Evolutionary conservation across 53 echinoderm and acorn worm genomes (phyloP), one percentile per base, ranked within the genome.

Genomic region (Patiria pectinifera): DNA sequence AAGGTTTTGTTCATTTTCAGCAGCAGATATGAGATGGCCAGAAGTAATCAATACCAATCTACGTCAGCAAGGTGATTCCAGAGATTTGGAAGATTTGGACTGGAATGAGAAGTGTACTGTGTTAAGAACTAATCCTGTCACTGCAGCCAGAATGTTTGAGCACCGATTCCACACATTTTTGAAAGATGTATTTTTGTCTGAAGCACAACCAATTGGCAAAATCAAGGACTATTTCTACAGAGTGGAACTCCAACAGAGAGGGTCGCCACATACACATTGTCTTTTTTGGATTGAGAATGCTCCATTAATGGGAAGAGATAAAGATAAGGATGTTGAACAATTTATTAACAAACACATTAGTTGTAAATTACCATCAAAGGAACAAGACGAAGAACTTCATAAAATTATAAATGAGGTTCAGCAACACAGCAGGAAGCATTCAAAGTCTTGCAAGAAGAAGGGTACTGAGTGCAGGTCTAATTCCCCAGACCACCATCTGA

Each of bases 111-210:
- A 96, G 75, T 94, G 97, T 86, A 79, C 91, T 58, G 83, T 96
- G 4, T 71, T 96, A 9, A 87, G 46, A 45, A 90, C 71, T 48
- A 97, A 97, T 82, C 95, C 94, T 79, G 95, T 97, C 13, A 97
- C 94, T 83, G 94, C 92, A 23, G 95, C 95, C 16, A 91, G 94
- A 78, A 94, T 97, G 85, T 93, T 91, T 85, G 95, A 96, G 22
- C 85, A 93, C 15, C 58, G 96, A 76, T 89, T 94, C 22, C 87
- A 91, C 48, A 87, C 71, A 26, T 94, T 96, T 91, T 21, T 96
- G 2, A 84, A 81, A 45, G 83, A 92, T 66, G 95, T 96, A 0
- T 95, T 96, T 63, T 24, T 93, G 80, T 94, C 94, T 6, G 62
- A 58, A 85, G 88, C 93, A 53, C 24, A 93, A 78, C 96, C 96